Percentiles rank a stretch among this genome's conserved stretches.
These are phyloP conservation scores for Leptopterna dolabrata DNA, from an alignment of 2,888 invertebrate species.

Conservation along the genomic window DNA sequence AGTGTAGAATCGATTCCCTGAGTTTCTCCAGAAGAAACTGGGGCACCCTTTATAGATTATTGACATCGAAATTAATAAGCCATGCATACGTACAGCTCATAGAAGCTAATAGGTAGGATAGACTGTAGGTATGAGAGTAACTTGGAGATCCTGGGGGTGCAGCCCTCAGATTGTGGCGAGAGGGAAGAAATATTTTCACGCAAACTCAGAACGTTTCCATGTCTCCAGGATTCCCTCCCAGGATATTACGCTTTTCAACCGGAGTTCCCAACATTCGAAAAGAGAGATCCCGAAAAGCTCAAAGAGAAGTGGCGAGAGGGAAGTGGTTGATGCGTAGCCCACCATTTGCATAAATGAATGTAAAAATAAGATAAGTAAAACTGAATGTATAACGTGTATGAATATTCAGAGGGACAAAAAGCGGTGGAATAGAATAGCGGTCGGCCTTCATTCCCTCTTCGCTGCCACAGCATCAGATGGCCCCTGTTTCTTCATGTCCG, in stretches of 20 bases:
- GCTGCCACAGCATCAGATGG: neutral
- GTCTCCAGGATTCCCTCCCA: neutral
- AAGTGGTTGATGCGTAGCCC: neutral
- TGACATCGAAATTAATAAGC: no score
- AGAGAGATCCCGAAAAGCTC: neutral
- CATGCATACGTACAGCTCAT: no score
- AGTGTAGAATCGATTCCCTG: no score
- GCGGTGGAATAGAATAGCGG: slow-evolving; percentile 30
- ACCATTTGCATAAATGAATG: slow-evolving; percentile 59
- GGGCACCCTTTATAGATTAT: no score
- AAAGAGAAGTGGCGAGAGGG: neutral
- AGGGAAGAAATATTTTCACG: no score
- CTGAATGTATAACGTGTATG: slow-evolving; percentile 58
- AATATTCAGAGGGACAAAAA: slow-evolving; percentile 56
- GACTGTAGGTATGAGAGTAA: no score
- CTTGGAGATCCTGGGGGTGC: no score
- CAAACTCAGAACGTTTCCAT: neutral
- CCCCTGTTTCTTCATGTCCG: neutral
- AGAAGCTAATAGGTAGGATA: no score
- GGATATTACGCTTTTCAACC: neutral
- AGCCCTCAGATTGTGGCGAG: no score
- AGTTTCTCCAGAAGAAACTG: no score
- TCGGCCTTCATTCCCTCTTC: neutral
- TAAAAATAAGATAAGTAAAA: slow-evolving; percentile 60
- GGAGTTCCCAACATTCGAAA: neutral